phyloP scores from a whole-genome alignment of 1,140 invertebrate species.

The Apis dorsata region DNA sequence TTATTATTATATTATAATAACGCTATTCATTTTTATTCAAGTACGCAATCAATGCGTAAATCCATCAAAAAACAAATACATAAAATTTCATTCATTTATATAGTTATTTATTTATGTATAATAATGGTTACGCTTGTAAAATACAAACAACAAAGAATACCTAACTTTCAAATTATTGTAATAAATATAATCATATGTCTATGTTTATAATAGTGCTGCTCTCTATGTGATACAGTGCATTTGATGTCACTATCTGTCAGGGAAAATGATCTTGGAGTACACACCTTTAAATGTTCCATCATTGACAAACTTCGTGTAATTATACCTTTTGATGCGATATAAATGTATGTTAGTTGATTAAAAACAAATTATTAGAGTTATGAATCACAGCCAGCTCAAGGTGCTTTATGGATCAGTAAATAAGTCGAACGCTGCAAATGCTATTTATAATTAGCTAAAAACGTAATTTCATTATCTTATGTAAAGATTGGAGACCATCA shows the following conservation, averaged over 20 bases:
- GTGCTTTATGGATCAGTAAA: conserved; percentile 52
- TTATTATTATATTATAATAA: background rate
- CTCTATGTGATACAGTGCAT: conserved; percentile 77
- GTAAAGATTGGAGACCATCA: conserved; percentile 31
- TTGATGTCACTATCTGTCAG: conserved; percentile 74
- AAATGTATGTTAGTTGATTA: conserved; percentile 58
- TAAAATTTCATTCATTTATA: conserved; percentile 65
- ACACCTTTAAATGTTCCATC: conserved; percentile 50
- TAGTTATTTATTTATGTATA: conserved; percentile 79
- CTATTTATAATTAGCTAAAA: conserved; percentile 36
- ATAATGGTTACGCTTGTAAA: conserved; percentile 80
- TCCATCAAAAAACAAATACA: conserved; percentile 38
- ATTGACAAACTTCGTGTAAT: conserved; percentile 41
- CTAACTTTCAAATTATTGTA: conserved; percentile 80
- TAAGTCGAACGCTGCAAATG: conserved; percentile 45
- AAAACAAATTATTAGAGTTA: conserved; percentile 51
- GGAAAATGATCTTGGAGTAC: conserved; percentile 73
- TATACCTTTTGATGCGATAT: conserved; percentile 51
- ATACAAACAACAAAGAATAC: conserved; percentile 80
- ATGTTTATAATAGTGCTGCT: conserved; percentile 78
- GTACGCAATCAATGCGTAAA: background rate
- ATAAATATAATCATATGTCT: conserved; percentile 80
- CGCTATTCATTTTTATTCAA: background rate
- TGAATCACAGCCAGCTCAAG: conserved; percentile 62
- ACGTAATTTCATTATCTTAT: conserved; percentile 40